Evolutionary conservation across 2,888 invertebrate genomes (phyloP), one percentile per base, ranked within the genome.

Genomic region (Suillia variegata): DNA sequence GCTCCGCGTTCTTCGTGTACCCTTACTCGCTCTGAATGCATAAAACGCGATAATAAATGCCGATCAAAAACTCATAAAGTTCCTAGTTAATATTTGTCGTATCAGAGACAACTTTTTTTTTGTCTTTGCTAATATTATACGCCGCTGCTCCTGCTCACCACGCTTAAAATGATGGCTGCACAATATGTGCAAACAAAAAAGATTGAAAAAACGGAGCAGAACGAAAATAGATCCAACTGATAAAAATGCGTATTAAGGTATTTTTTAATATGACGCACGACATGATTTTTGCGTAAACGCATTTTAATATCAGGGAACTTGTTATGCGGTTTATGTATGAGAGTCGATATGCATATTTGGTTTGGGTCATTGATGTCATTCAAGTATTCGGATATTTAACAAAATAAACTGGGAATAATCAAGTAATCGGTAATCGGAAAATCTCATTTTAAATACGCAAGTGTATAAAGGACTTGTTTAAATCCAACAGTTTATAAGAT

Each of bases 281-380:
- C 34, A 33, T 34, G 52, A 34, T 17, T 52, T 52, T 52, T 17
- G 21, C 52, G 49, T 33, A 53, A 47, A 34, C 21, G 31, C 34
- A 12, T 38, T 52, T 54, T 51, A 47, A 45, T n/a, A 50, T 45
- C 52, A 34, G 15, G 59, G 45, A 31, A 45, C 57, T 31, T 57
- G 54, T 50, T 61, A 54, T 54, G 54, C 47, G 50, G 24, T 31
- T 45, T 48, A 38, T 55, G n/a, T n/a, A 52, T 48, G 53, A 20
- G 53, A 58, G 58, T 58, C 58, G 61, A 55, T 61, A 57, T 54
- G 31, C 61, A 54, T 50, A 57, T 21, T 13, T 2, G n/a, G n/a
- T n/a, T n/a, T n/a, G n/a, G n/a, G n/a, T n/a, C n/a, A n/a, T n/a
- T n/a, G n/a, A n/a, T n/a, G n/a, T n/a, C n/a, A n/a, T n/a, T n/a